Evolutionary conservation across 2,113 vertebrate species (phyloP).

Genomic region (Ceratotherium simum): DNA sequence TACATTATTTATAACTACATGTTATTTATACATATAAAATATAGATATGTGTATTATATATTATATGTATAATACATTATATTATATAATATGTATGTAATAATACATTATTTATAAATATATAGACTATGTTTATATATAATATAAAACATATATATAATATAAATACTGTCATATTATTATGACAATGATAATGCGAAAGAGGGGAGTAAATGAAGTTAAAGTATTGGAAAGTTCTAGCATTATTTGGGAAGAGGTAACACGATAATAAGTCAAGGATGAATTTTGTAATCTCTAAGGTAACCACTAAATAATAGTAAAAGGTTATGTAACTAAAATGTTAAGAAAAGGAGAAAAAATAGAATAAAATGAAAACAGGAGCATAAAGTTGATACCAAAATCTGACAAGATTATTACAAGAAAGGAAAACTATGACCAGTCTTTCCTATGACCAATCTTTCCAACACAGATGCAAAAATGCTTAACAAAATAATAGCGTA

Average conservation of each 20-base stretch:
- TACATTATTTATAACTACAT: background rate
- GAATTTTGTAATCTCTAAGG: background rate
- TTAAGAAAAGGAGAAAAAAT: background rate
- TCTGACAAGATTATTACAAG: background rate
- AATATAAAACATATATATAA: background rate
- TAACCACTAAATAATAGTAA: background rate
- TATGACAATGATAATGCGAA: background rate
- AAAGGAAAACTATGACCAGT: background rate
- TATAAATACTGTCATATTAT: background rate
- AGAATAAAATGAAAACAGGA: conserved; percentile 27
- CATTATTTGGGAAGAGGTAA: background rate
- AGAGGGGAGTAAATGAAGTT: background rate
- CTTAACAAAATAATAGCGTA: background rate
- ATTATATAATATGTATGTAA: background rate
- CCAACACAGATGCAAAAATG: background rate
- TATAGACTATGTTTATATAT: background rate
- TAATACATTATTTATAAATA: background rate
- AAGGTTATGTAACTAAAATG: background rate
- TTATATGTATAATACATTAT: background rate
- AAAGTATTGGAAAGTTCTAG: background rate
- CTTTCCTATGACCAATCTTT: conserved; percentile 3
- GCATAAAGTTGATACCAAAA: background rate
- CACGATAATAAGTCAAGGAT: background rate
- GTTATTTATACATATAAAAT: background rate
- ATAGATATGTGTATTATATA: background rate